These are phyloP conservation scores for Cheilosia soror DNA, from an alignment of 2,888 invertebrate species.

Conservation along the genomic window DNA sequence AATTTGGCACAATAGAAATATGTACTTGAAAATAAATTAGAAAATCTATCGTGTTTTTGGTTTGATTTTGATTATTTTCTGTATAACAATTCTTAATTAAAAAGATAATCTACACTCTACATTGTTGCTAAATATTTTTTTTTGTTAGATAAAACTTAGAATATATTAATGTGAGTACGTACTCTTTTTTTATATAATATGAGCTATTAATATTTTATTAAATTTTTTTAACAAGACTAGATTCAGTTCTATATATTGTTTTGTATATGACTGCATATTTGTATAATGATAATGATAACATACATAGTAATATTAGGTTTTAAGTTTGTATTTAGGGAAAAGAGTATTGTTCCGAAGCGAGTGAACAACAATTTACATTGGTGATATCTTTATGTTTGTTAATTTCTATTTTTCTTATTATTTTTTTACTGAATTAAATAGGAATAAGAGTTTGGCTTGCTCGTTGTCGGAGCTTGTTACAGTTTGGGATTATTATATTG, in stretches of 20 bases:
- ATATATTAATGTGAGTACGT: conserved; percentile 5
- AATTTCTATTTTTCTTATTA: conserved; percentile 33
- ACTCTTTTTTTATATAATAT: not conserved
- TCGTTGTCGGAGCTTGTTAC: not conserved
- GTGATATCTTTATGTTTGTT: conserved; percentile 60
- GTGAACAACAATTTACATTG: conserved; percentile 57
- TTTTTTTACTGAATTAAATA: conserved; percentile 15
- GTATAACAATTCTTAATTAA: conserved; percentile 19
- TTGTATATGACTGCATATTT: conserved; percentile 18
- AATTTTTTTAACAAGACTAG: conserved; percentile 9
- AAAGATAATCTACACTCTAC: conserved; percentile 23
- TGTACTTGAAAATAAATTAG: not conserved
- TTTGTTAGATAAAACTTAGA: conserved; percentile 12
- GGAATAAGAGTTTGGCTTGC: conserved; percentile 46
- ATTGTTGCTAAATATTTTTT: not conserved
- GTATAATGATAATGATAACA: conserved; percentile 3
- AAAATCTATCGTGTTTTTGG: conserved; percentile 2
- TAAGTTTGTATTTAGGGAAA: conserved; percentile 11
- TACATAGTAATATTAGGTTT: conserved; percentile 6
- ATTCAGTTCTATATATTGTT: conserved; percentile 20
- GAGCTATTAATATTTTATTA: conserved; percentile 9
- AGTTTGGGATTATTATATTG: not conserved
- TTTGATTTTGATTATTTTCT: conserved; percentile 24
- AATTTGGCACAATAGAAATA: conserved; percentile 23
- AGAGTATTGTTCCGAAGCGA: conserved; percentile 20